Evolutionary conservation across 2,797 vertebrate species (phyloP).

Genomic region (Falco peregrinus): DNA sequence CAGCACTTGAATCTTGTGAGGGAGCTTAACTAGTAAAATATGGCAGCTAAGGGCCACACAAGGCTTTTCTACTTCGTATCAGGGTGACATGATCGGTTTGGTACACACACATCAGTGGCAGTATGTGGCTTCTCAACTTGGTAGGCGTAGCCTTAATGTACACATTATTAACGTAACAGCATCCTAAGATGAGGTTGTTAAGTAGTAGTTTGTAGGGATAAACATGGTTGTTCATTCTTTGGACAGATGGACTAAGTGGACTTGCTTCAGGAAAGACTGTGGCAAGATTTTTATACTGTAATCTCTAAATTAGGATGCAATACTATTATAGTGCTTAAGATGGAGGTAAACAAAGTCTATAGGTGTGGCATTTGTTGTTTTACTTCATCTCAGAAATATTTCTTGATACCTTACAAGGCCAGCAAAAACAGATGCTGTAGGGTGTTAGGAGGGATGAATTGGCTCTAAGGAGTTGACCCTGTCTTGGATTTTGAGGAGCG

Average conservation of each 20-base stretch:
- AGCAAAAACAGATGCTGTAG: neutral
- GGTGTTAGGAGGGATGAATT: neutral
- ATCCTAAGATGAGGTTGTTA: neutral
- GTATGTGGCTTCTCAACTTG: neutral
- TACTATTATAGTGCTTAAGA: neutral
- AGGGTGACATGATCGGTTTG: neutral
- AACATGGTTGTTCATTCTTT: neutral
- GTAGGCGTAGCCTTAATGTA: neutral
- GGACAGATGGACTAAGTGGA: neutral
- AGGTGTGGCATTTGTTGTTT: slow-evolving; percentile 1
- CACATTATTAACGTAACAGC: neutral
- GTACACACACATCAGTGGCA: neutral
- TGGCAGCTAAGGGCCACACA: neutral
- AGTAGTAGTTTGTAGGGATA: neutral
- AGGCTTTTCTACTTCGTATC: neutral
- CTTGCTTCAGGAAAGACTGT: neutral
- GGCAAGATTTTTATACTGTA: neutral
- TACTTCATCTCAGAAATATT: neutral
- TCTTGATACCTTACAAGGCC: neutral
- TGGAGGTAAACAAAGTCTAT: neutral
- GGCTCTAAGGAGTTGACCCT: neutral
- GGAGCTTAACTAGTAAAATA: neutral
- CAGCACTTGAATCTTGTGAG: neutral
- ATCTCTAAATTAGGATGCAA: neutral
- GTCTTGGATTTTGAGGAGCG: neutral